A percentile compares a stretch with the other conserved stretches of the same genome.
Conservation (phyloP, 2,797 vertebrate genomes). For the Acanthurus leucopareius region DNA sequence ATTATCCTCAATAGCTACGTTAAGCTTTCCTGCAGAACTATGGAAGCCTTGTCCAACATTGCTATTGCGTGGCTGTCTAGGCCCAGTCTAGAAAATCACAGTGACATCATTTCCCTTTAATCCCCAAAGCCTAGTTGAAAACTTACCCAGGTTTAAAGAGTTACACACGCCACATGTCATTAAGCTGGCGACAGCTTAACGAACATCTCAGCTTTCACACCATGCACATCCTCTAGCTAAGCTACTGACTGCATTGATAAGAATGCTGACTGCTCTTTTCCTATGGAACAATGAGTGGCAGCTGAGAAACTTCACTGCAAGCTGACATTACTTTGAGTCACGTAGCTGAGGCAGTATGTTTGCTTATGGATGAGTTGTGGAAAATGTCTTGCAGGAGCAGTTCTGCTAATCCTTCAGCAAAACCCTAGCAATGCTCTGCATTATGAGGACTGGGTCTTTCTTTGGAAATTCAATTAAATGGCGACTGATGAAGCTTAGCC, state of each 20-base stretch:
- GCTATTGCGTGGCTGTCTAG: constrained; percentile 45
- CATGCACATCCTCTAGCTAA: constrained; percentile 56
- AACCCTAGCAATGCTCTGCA: constrained; percentile 50
- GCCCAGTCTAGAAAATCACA: constrained; percentile 54
- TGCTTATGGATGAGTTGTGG: constrained; percentile 57
- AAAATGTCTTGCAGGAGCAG: constrained; percentile 61
- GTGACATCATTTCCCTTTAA: constrained; percentile 72
- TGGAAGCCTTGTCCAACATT: constrained; percentile 34
- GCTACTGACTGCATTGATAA: constrained; percentile 50
- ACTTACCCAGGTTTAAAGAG: constrained; percentile 54
- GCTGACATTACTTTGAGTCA: constrained; percentile 60
- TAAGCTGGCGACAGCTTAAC: constrained; percentile 56
- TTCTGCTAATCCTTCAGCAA: constrained; percentile 59
- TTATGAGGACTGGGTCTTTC: constrained; percentile 53
- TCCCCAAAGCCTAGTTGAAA: constrained; percentile 64
- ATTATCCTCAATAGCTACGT: constrained; percentile 37
- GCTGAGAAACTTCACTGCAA: constrained; percentile 51
- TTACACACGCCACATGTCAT: constrained; percentile 69
- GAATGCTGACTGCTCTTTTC: constrained; percentile 65
- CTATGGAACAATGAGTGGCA: constrained; percentile 62
- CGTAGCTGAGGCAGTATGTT: constrained; percentile 54
- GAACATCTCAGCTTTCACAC: constrained; percentile 66
- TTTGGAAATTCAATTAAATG: constrained; percentile 71
- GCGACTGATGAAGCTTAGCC: constrained; percentile 50
- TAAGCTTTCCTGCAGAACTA: constrained; percentile 41